Percentiles rank a stretch among this genome's conserved stretches.
Evolutionary conservation across 1,140 invertebrate genomes (phyloP).

Genomic region (silkworm (Bombyx mori)): ASM3026992v2 NC_085114.1:10900501-10901000

Average conservation of each 20-base stretch:
- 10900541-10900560: background rate
- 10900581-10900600: constrained; percentile 12
- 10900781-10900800: no score
- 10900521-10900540: background rate
- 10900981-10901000: background rate
- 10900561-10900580: constrained; percentile 3
- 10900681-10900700: constrained; percentile 42
- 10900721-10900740: constrained; percentile 16
- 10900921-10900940: no score
- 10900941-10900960: no score
- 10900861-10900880: no score
- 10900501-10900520: background rate
- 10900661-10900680: constrained; percentile 49
- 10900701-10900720: constrained; percentile 16
- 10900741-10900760: background rate
- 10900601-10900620: background rate
- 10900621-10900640: constrained; percentile 23
- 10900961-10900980: constrained; percentile 22
- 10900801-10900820: no score
- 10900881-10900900: no score
- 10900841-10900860: no score
- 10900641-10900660: constrained; percentile 42
- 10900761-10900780: background rate
- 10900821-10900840: no score
- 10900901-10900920: no score